Conservation (phyloP, 2,888 invertebrate species). For the Calephelis perditalis region DNA sequence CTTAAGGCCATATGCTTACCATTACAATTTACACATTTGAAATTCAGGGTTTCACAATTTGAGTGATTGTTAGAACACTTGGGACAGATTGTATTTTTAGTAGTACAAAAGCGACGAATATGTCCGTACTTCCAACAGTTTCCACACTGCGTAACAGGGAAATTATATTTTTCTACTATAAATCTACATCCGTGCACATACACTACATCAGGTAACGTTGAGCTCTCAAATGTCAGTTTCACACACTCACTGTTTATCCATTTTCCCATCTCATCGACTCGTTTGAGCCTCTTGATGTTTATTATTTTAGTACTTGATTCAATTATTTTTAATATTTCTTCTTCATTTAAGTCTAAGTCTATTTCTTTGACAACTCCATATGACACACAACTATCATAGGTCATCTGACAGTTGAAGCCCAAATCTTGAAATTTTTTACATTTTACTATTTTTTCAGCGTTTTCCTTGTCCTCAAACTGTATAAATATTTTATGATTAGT, state of each 20-base stretch:
- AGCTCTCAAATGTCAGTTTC: conserved; percentile 1
- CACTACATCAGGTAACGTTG: conserved; percentile 6
- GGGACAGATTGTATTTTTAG: conserved; percentile 18
- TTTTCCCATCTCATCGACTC: neutral
- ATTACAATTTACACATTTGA: conserved; percentile 23
- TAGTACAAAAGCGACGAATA: conserved; percentile 6
- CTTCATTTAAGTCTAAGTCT: conserved; percentile 25
- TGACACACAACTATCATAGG: conserved; percentile 18
- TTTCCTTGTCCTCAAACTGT: conserved; percentile 20
- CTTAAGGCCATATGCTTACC: conserved; percentile 20
- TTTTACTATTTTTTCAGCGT: conserved; percentile 23
- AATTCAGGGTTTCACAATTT: conserved; percentile 11
- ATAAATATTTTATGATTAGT: conserved; percentile 20
- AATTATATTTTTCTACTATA: conserved; percentile 13
- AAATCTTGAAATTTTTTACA: conserved; percentile 22
- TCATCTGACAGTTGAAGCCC: conserved; percentile 21
- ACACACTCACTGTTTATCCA: conserved; percentile 9
- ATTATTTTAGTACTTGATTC: conserved; percentile 17
- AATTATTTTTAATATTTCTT: conserved; percentile 23
- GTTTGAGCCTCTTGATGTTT: conserved; percentile 20
- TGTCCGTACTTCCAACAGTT: conserved; percentile 12
- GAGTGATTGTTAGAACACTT: conserved; percentile 12
- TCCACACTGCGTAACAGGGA: conserved; percentile 12
- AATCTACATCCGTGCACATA: conserved; percentile 11
- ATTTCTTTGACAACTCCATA: conserved; percentile 25